These are phyloP conservation scores for Sinocyclocheilus rhinocerous DNA, from an alignment of 2,113 vertebrate genomes.

Conservation along the genomic window DNA sequence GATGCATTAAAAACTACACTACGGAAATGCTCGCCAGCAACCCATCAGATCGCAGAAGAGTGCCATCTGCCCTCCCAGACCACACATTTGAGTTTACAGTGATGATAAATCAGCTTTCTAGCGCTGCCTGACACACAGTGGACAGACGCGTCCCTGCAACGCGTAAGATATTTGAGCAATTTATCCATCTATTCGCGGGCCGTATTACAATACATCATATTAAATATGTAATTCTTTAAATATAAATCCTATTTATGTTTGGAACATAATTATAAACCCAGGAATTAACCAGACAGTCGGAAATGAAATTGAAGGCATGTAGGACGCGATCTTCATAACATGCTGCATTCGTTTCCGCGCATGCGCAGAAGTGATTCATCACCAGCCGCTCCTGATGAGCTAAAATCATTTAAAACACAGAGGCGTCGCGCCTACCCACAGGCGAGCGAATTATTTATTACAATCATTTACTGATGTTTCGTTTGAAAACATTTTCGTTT, in stretches of 20 bases:
- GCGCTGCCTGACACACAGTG: constrained; percentile 27
- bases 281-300: neutral
- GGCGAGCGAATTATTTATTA: neutral
- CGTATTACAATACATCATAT: neutral
- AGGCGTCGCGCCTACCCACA: neutral
- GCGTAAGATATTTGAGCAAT: neutral
- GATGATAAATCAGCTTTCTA: constrained; percentile 9
- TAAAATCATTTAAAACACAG: neutral
- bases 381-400: neutral
- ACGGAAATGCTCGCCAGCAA: constrained; percentile 27
- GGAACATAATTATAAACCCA: neutral
- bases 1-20: constrained; percentile 21
- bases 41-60: constrained; percentile 1
- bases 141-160: neutral
- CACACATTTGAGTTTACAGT: neutral
- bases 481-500: neutral
- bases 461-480: neutral
- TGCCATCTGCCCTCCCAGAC: constrained; percentile 29
- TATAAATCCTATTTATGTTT: neutral
- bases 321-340: constrained; percentile 6
- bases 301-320: neutral
- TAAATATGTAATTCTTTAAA: neutral
- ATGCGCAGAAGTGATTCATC: neutral
- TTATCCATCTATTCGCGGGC: neutral
- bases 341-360: neutral